Evolutionary conservation across 2,797 vertebrate species (phyloP).

Genomic region (Tamandua tetradactyla): DNA sequence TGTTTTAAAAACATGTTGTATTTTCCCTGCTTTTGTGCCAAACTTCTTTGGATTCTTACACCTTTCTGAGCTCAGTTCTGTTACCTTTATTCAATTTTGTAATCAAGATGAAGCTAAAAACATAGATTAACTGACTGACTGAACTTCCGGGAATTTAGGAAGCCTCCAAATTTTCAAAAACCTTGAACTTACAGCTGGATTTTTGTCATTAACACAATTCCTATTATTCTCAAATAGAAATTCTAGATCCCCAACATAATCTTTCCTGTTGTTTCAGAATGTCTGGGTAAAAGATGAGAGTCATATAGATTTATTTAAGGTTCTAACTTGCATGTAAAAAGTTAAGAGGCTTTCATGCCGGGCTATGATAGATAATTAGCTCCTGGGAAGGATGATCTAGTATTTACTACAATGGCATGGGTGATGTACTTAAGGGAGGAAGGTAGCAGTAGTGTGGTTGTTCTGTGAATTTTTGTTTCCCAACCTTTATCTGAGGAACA

Average conservation of each 20-base stretch:
- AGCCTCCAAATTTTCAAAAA: neutral
- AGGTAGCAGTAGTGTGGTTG: neutral
- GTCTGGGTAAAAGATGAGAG: neutral
- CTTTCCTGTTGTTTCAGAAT: neutral
- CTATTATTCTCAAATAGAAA: neutral
- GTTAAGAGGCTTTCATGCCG: neutral
- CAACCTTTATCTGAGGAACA: neutral
- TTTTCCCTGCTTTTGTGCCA: neutral
- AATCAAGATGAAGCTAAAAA: neutral
- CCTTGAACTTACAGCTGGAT: neutral
- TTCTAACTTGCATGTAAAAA: neutral
- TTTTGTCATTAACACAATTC: neutral
- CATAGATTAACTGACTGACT: neutral
- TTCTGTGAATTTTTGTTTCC: neutral
- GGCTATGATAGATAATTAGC: neutral
- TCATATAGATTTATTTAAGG: neutral
- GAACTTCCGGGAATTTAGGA: neutral
- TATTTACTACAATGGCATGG: neutral
- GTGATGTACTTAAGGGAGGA: neutral
- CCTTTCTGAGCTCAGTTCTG: neutral
- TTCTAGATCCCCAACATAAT: neutral
- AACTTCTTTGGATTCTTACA: neutral
- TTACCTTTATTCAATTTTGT: neutral
- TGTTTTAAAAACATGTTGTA: neutral
- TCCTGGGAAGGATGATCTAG: neutral